Percentiles rank a stretch among this genome's conserved stretches.
These are phyloP conservation scores for Formica aserva DNA, from an alignment of 2,888 invertebrate genomes.

Conservation along the genomic window DNA sequence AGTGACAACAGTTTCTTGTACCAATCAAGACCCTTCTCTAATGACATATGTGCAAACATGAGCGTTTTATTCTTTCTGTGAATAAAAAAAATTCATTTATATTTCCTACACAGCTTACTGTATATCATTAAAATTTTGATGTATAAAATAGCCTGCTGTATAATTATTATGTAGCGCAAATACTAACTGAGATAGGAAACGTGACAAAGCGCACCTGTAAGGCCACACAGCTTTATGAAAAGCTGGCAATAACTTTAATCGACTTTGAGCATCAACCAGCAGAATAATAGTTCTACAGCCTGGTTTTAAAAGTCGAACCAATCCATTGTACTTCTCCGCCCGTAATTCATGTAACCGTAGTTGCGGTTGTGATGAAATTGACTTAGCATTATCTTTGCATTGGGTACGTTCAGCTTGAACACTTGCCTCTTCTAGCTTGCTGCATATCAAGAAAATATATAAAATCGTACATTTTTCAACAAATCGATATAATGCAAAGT, in stretches of 20 bases:
- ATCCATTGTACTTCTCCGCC: constrained; percentile 97
- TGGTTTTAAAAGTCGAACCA: constrained; percentile 96
- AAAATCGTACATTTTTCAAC: not conserved
- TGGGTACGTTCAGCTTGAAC: constrained; percentile 86
- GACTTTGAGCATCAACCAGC: constrained; percentile 95
- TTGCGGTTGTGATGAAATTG: constrained; percentile 87
- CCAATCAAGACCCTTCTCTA: constrained; percentile 97
- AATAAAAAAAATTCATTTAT: constrained; percentile 39
- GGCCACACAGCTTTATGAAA: constrained; percentile 98
- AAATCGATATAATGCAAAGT: not conserved
- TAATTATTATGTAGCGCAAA: not conserved
- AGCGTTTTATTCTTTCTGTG: constrained; percentile 95
- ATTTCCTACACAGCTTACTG: too few relatives aligned
- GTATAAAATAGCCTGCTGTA: not conserved
- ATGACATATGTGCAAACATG: constrained; percentile 96
- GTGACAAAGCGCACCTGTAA: constrained; percentile 90
- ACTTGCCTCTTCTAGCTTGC: constrained; percentile 88
- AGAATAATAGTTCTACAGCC: constrained; percentile 97
- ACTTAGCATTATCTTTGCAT: constrained; percentile 86
- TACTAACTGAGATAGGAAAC: constrained; percentile 24
- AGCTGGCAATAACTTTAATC: constrained; percentile 94
- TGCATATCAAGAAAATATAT: constrained; percentile 68
- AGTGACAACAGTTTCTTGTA: constrained; percentile 95
- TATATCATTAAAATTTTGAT: not conserved
- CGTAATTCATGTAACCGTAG: constrained; percentile 95